Percentiles rank a stretch among this genome's conserved stretches.
Conservation (phyloP, 2,113 vertebrate genomes). For the Pseudopodoces humilis region DNA sequence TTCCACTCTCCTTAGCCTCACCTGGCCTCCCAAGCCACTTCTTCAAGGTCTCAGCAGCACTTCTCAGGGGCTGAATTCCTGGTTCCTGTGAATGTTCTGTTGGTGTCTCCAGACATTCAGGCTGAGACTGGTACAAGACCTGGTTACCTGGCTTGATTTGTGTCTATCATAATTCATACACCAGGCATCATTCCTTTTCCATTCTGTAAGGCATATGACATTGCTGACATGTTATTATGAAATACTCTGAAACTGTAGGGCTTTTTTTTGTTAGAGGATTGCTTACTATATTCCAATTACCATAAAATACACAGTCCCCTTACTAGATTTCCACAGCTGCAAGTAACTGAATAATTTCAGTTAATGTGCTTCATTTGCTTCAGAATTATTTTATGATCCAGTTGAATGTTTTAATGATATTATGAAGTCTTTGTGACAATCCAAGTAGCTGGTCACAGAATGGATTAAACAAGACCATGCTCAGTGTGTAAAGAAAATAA, state of each 20-base stretch:
- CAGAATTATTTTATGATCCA: slow-evolving; percentile 65
- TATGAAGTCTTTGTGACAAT: slow-evolving; percentile 46
- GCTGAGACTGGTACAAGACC: neutral
- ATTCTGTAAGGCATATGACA: neutral
- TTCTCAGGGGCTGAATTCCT: neutral
- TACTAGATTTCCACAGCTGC: slow-evolving; percentile 14
- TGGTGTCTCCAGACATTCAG: neutral
- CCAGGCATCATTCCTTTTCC: neutral
- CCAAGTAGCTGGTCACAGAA: slow-evolving; percentile 10
- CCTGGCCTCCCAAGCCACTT: neutral
- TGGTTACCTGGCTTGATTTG: neutral
- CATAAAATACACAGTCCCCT: neutral
- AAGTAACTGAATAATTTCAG: slow-evolving; percentile 57
- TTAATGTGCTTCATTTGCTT: slow-evolving; percentile 56
- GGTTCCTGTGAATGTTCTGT: neutral
- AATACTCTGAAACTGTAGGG: neutral
- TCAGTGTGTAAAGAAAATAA: slow-evolving; percentile 26
- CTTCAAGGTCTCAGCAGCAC: neutral
- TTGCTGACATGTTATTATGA: neutral
- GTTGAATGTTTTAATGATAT: slow-evolving; percentile 55
- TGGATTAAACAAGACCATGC: neutral
- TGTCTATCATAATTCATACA: neutral
- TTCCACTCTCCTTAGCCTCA: neutral
- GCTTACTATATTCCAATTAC: slow-evolving; percentile 43
- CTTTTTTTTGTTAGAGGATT: neutral